These are phyloP conservation scores for Morelia viridis DNA, from an alignment of 2,797 vertebrate genomes.

Conservation along the genomic window DNA sequence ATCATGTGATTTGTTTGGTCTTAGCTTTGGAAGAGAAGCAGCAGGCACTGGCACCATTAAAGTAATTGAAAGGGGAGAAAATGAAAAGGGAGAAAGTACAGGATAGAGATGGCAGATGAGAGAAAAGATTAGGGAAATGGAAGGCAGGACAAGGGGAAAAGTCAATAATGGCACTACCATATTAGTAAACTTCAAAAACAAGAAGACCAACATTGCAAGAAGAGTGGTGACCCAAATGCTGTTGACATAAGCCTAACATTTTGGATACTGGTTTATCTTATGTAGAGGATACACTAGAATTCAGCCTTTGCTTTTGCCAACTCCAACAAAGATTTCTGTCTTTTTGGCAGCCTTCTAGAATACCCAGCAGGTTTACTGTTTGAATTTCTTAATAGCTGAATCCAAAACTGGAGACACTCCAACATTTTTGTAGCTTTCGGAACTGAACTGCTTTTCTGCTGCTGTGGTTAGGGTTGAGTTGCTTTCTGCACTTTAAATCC, in stretches of 20 bases:
- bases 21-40: not conserved
- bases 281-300: not conserved
- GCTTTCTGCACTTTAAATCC: constrained; percentile 11
- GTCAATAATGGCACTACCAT: not conserved
- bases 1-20: not conserved
- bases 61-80: not conserved
- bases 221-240: not conserved
- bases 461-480: constrained; percentile 1
- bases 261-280: not conserved
- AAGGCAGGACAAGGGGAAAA: not conserved
- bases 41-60: not conserved
- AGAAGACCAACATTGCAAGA: not conserved
- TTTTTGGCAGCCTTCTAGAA: constrained; percentile 1
- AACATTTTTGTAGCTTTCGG: constrained; percentile 28
- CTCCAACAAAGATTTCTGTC: not conserved
- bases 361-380: not conserved
- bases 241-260: not conserved
- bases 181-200: not conserved
- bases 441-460: constrained; percentile 17
- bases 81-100: not conserved
- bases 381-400: not conserved
- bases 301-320: constrained; percentile 1
- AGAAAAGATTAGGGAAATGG: not conserved
- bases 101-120: not conserved
- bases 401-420: constrained; percentile 6